Evolutionary conservation across 2,113 vertebrate species (phyloP).

Genomic region (Gadus chalcogrammus): DNA sequence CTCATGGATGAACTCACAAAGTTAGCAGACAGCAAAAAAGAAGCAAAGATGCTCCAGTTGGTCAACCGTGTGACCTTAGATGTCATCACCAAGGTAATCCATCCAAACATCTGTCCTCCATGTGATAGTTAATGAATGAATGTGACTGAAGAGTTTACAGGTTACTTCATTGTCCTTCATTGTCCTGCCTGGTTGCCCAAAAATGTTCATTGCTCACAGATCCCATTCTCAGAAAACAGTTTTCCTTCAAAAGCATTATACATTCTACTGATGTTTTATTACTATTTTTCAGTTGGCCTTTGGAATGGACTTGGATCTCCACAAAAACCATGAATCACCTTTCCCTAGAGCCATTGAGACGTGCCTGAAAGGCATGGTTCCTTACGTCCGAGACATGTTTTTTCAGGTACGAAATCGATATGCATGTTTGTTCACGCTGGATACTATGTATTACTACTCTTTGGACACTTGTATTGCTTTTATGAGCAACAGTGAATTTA

Average conservation of each 20-base stretch:
- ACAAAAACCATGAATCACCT: slow-evolving; percentile 56
- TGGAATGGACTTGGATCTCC: slow-evolving; percentile 80
- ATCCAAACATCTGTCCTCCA: not conserved
- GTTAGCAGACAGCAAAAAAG: slow-evolving; percentile 36
- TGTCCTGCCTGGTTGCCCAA: not conserved
- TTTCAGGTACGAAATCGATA: slow-evolving; percentile 53
- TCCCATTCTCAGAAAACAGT: not conserved
- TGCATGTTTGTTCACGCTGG: no score
- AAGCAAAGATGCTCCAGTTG: slow-evolving; percentile 52
- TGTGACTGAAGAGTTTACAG: no score
- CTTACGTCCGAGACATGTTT: slow-evolving; percentile 50
- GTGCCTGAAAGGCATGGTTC: slow-evolving; percentile 74
- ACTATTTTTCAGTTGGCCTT: slow-evolving; percentile 76
- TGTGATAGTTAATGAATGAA: not conserved
- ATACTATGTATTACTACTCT: not conserved
- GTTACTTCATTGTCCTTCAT: not conserved
- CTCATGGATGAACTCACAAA: slow-evolving; percentile 63
- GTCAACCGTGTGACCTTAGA: slow-evolving; percentile 68
- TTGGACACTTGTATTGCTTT: no score
- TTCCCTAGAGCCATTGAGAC: slow-evolving; percentile 76
- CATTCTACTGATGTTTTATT: not conserved
- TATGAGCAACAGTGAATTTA: no score
- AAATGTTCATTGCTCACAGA: not conserved
- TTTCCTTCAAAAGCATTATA: not conserved
- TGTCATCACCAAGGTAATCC: slow-evolving; percentile 1